Conservation (phyloP, 2,113 vertebrate species). For the Chitala chitala region DNA sequence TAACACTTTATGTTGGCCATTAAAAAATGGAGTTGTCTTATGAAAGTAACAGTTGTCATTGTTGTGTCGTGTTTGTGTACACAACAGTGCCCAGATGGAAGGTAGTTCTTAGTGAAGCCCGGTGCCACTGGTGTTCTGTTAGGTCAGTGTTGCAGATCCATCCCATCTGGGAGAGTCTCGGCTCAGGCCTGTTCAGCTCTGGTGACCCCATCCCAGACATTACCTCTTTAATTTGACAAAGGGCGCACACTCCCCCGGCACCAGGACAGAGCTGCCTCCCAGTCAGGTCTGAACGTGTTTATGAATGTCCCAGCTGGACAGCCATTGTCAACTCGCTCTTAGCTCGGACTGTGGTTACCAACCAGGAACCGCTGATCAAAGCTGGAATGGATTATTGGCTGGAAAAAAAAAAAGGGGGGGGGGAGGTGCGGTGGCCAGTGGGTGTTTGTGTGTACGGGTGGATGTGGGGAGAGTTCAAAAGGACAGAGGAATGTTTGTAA, state of each 20-base stretch:
- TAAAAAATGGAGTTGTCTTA: too few relatives aligned
- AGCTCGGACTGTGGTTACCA: slow-evolving; percentile 4
- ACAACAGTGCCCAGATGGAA: neutral
- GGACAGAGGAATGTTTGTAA: slow-evolving; percentile 49
- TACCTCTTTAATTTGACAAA: slow-evolving; percentile 24
- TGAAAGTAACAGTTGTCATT: neutral
- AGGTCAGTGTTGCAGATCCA: neutral
- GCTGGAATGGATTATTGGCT: slow-evolving; percentile 42
- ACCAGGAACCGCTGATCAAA: slow-evolving; percentile 51
- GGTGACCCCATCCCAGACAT: slow-evolving; percentile 21
- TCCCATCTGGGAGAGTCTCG: slow-evolving; percentile 9
- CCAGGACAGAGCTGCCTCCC: neutral
- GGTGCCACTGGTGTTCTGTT: neutral
- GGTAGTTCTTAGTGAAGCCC: neutral
- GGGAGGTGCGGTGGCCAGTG: neutral
- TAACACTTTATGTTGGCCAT: too few relatives aligned
- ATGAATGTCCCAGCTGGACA: slow-evolving; percentile 22
- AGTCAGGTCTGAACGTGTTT: slow-evolving; percentile 7
- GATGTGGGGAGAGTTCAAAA: slow-evolving; percentile 28
- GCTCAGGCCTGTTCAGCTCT: slow-evolving; percentile 22
- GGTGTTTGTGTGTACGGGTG: neutral
- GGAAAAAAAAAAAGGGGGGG: slow-evolving; percentile 14
- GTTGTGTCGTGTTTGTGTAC: neutral
- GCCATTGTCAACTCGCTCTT: slow-evolving; percentile 1
- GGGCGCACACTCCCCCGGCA: neutral